Evolutionary conservation across 1,140 invertebrate genomes (phyloP), one percentile per base, ranked within the genome.

Genomic region (Idris sp.): DNA sequence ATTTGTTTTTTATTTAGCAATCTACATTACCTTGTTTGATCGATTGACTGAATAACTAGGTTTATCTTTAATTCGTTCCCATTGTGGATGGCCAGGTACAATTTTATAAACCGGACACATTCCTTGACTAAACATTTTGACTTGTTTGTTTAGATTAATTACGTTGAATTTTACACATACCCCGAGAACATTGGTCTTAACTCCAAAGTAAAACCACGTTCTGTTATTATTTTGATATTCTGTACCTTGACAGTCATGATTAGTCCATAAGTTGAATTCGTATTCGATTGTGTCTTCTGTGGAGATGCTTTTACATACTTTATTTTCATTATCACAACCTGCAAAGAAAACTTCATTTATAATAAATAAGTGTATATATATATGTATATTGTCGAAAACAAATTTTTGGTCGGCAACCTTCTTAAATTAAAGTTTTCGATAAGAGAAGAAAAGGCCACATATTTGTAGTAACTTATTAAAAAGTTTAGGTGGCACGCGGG

Each of bases 221-320:
- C 95, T 90, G 81, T 97, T 97, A 13, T 92, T 92, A 89, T 97
- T 97, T 86, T 97, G 94, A 90, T 91, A 97, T 79, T 93, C 92
- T 7, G 95, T 96, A 18, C 94, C 95, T 64, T 90, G 91, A 89
- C 95, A 96, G 84, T 97, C 96, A 1, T 94, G 94, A 72, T 91
- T 92, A 1, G 96, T 97, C 96, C 96, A 97, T 13, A 97, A 83
- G 86, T 97, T 95, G 82, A 96, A 96, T 84, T 97, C 95, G 88
- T 92, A 92, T 79, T 95, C 92, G 15, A 89, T 88, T 33, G 81
- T 79, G 30, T 90, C 89, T 22, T 85, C 78, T 77, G 85, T 35
- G 46, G 44, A 53, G 80, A 83, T 43, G 65, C 58, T 76, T 83
- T 84, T 81, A 15, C 69, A 68, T 4, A 58, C 78, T 67, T 81